Conservation (phyloP, 2,797 vertebrate genomes). For the Tarsius wallacei region DNA sequence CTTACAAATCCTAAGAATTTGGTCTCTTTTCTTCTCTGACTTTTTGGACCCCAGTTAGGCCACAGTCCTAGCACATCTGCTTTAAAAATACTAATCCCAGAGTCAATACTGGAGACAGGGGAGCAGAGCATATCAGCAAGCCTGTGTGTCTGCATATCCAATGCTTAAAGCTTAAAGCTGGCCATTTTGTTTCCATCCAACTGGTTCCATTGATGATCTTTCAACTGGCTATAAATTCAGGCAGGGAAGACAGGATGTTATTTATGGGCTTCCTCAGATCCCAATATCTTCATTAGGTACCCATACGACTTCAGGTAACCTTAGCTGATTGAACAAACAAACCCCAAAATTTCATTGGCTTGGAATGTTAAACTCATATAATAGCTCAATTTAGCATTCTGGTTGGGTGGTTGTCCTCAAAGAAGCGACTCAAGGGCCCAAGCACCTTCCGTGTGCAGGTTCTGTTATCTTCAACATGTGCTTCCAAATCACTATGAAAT, state of each 20-base stretch:
- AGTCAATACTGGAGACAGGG: neutral
- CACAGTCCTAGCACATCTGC: neutral
- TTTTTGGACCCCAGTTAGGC: conserved; percentile 14
- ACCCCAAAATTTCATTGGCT: neutral
- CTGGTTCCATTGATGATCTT: neutral
- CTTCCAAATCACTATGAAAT: neutral
- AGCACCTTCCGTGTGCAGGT: neutral
- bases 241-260: neutral
- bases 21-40: conserved; percentile 27
- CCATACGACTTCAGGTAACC: neutral
- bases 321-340: conserved; percentile 16
- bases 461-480: conserved; percentile 21
- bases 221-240: conserved; percentile 57
- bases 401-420: neutral
- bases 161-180: neutral
- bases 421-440: neutral
- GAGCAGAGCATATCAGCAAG: neutral
- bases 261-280: conserved; percentile 27
- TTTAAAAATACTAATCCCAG: conserved; percentile 10
- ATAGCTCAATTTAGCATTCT: conserved; percentile 24
- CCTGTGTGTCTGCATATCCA: neutral
- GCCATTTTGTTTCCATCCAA: conserved; percentile 42
- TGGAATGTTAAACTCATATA: conserved; percentile 49
- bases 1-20: neutral
- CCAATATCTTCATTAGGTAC: neutral